Percentiles rank a stretch among this genome's conserved stretches.
Conservation (phyloP, 2,113 vertebrate species). For the Gambusia affinis region DNA sequence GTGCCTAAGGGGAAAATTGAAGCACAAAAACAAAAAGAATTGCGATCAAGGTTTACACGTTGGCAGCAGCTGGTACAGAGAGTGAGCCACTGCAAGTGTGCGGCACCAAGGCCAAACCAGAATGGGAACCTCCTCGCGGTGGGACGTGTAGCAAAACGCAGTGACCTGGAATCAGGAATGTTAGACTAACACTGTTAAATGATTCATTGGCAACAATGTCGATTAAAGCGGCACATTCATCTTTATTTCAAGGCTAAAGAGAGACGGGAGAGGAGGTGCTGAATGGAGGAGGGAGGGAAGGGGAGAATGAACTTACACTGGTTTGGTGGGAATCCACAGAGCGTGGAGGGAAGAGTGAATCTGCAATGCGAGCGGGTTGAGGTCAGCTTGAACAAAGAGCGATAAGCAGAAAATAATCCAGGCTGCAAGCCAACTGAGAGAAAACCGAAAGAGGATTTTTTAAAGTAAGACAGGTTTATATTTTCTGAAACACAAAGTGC, state of each 20-base stretch:
- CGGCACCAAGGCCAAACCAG: slow-evolving; percentile 37
- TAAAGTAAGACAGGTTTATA: background rate
- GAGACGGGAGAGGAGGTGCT: slow-evolving; percentile 2
- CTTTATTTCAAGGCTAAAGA: slow-evolving; percentile 66
- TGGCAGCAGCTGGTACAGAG: slow-evolving; percentile 47
- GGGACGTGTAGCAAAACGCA: slow-evolving; percentile 51
- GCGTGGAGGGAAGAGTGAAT: background rate
- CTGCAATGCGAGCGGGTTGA: slow-evolving; percentile 1
- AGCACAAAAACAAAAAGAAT: slow-evolving; percentile 9
- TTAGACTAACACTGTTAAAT: slow-evolving; percentile 77
- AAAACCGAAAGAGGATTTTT: background rate
- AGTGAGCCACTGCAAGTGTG: slow-evolving; percentile 34
- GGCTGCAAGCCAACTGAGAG: background rate
- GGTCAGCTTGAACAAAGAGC: background rate
- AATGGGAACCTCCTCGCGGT: slow-evolving; percentile 53
- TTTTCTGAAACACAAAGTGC: background rate
- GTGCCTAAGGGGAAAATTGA: slow-evolving; percentile 55
- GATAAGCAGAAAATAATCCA: background rate
- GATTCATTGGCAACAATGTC: slow-evolving; percentile 71
- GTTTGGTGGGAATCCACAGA: background rate
- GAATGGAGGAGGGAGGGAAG: background rate
- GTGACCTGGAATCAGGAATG: slow-evolving; percentile 72
- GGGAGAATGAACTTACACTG: slow-evolving; percentile 1
- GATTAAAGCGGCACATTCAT: slow-evolving; percentile 73
- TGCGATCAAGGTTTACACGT: slow-evolving; percentile 21